A percentile compares a stretch with the other conserved stretches of the same genome.
Evolutionary conservation across 2,113 vertebrate species (phyloP).

Genomic region (Choloepus hoffmanni): DNA sequence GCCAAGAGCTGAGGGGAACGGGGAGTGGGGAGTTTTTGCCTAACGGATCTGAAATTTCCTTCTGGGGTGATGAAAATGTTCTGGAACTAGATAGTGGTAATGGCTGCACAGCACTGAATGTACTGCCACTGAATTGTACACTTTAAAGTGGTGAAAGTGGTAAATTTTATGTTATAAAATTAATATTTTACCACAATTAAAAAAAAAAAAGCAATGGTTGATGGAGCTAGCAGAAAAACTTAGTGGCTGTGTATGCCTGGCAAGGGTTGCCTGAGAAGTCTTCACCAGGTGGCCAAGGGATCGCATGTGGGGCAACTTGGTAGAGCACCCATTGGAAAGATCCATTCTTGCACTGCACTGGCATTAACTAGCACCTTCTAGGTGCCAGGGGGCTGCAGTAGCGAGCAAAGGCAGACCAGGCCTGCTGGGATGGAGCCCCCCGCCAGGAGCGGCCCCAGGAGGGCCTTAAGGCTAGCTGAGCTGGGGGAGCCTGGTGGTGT

Average conservation of each 20-base stretch:
- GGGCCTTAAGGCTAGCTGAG: accelerated
- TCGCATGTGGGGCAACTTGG: no score
- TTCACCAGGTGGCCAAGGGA: neutral
- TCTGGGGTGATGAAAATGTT: neutral
- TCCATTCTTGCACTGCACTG: neutral
- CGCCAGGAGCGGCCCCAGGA: neutral
- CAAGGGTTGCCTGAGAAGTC: neutral
- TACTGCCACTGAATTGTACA: neutral
- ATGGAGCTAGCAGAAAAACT: neutral
- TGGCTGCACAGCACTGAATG: neutral
- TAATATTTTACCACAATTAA: neutral
- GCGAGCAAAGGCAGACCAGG: neutral
- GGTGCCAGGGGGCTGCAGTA: accelerated
- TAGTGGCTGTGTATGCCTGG: accelerated
- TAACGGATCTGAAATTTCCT: neutral
- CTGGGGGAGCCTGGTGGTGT: neutral
- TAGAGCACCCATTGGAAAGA: neutral
- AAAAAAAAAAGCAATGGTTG: neutral
- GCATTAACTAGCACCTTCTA: neutral
- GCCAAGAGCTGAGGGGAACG: no score
- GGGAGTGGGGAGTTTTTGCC: neutral
- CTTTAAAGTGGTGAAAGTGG: neutral
- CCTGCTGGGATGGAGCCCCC: no score
- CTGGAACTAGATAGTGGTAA: neutral
- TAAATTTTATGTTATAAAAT: neutral